A percentile compares a stretch with the other conserved stretches of the same genome.
Evolutionary conservation across 2,113 vertebrate genomes (phyloP).

Genomic region (Promerops cafer): DNA sequence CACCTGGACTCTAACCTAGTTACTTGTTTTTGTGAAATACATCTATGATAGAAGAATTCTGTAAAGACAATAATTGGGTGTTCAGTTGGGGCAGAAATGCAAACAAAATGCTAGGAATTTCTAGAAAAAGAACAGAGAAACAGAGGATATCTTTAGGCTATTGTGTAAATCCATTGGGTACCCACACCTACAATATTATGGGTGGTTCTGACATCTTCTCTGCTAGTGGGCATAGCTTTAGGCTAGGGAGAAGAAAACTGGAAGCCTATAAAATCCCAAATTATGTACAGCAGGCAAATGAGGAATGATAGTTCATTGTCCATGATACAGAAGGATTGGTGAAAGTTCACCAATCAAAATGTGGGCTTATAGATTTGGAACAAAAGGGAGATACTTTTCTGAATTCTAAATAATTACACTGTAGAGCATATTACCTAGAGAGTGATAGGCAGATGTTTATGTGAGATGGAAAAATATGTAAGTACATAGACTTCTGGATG

Average conservation of each 20-base stretch:
- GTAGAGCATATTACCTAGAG: not conserved
- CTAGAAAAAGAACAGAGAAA: not conserved
- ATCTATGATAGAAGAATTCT: not conserved
- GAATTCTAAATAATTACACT: not conserved
- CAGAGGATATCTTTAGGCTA: not conserved
- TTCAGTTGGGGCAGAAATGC: not conserved
- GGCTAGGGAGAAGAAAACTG: not conserved
- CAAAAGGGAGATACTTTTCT: not conserved
- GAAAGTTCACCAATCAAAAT: not conserved
- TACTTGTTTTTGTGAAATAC: not conserved
- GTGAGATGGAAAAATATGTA: not conserved
- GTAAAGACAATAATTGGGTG: not conserved
- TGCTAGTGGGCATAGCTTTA: not conserved
- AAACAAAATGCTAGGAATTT: not conserved
- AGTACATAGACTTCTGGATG: not conserved
- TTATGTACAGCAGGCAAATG: not conserved
- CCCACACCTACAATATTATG: not conserved
- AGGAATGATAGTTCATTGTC: not conserved
- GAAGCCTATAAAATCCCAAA: not conserved
- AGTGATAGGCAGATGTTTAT: not conserved
- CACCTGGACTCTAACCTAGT: not conserved
- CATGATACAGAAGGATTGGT: not conserved
- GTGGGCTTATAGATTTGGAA: not conserved
- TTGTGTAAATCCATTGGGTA: not conserved
- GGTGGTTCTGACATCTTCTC: not conserved